Percentiles rank a stretch among this genome's conserved stretches.
Evolutionary conservation across 2,888 invertebrate species (phyloP).

Genomic region (Acrobasis repandana): DNA sequence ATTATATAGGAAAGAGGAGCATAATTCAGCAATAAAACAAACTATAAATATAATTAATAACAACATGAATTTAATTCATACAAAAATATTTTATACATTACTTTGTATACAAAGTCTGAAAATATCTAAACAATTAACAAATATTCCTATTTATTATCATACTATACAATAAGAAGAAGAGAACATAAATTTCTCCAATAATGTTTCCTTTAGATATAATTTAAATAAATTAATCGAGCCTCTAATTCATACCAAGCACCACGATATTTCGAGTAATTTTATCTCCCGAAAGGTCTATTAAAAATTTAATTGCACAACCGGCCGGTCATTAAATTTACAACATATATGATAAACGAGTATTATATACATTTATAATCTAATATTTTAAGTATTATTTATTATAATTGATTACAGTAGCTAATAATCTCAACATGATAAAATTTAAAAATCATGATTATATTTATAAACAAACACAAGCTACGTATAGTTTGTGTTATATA

Average conservation of each 20-base stretch:
- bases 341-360: slow-evolving; percentile 37
- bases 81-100: slow-evolving; percentile 47
- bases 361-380: slow-evolving; percentile 49
- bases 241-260: slow-evolving; percentile 61
- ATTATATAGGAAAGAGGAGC: no score
- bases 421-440: background rate
- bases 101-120: slow-evolving; percentile 51
- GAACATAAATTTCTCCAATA: slow-evolving; percentile 10
- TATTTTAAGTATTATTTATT: no score
- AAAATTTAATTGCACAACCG: slow-evolving; percentile 78
- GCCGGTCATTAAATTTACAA: slow-evolving; percentile 67
- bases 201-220: slow-evolving; percentile 23
- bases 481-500: background rate
- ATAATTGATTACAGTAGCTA: background rate
- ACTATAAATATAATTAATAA: slow-evolving; percentile 8
- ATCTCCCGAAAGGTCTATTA: slow-evolving; percentile 46
- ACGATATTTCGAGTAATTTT: slow-evolving; percentile 45
- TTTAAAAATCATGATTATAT: no score
- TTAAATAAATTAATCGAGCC: slow-evolving; percentile 61
- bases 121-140: slow-evolving; percentile 51
- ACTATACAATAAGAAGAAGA: background rate
- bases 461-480: no score
- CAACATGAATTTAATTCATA: slow-evolving; percentile 40
- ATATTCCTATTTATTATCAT: background rate
- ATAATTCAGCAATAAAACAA: slow-evolving; percentile 26